These are phyloP conservation scores for Danio jaintianensis DNA, from an alignment of 2,797 vertebrate species.

Conservation along the genomic window DNA sequence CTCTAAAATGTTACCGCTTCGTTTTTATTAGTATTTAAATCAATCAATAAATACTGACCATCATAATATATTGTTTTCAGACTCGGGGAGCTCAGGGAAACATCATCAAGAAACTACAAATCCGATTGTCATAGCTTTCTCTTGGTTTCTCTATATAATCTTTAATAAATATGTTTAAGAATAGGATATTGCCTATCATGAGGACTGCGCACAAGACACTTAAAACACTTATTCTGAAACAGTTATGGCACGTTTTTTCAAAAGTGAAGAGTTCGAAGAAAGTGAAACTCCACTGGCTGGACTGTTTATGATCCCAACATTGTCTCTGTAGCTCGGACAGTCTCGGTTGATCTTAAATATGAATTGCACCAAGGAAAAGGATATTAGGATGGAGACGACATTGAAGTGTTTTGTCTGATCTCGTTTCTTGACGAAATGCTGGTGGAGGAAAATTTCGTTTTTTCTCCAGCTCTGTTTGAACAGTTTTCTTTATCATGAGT, in stretches of 20 bases:
- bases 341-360: constrained; percentile 2
- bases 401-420: neutral
- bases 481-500: neutral
- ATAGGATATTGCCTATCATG: constrained; percentile 16
- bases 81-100: constrained; percentile 13
- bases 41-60: constrained; percentile 1
- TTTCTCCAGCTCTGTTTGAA: constrained; percentile 5
- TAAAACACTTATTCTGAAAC: constrained; percentile 43
- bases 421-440: neutral
- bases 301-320: constrained; percentile 5
- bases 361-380: neutral
- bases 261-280: constrained; percentile 16
- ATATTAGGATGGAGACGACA: neutral
- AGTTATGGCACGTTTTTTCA: constrained; percentile 43
- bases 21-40: neutral
- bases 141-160: constrained; percentile 18
- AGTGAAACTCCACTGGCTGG: constrained; percentile 7
- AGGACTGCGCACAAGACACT: constrained; percentile 45
- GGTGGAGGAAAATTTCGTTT: neutral
- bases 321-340: neutral
- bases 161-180: constrained; percentile 29
- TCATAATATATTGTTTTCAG: neutral
- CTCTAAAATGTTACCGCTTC: constrained; percentile 25
- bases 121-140: constrained; percentile 36
- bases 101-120: constrained; percentile 7